Conservation (phyloP, 92 coral and sea anemone genomes). For the Epizoanthus rinbou region DNA sequence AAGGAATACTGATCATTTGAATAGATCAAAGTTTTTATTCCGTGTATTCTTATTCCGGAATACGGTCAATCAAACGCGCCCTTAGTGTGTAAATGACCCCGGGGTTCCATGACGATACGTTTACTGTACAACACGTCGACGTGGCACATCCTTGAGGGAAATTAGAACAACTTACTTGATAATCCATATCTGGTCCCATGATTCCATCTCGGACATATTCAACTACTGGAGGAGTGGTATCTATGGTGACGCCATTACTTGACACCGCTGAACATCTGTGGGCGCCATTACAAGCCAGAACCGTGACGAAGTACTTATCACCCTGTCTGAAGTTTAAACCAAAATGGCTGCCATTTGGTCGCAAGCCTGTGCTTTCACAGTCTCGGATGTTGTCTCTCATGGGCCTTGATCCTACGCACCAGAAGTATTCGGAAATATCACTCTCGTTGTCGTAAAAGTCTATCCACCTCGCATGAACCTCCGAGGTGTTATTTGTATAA, state of each 20-base stretch:
- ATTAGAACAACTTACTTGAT: slow-evolving; percentile 54
- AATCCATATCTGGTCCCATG: slow-evolving; percentile 90
- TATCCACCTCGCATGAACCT: slow-evolving; percentile 89
- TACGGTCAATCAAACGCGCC: too few relatives aligned
- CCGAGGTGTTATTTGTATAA: slow-evolving; percentile 85
- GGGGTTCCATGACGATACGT: too few relatives aligned
- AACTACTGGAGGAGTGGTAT: slow-evolving; percentile 79
- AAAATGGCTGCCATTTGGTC: slow-evolving; percentile 73
- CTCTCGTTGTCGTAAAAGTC: slow-evolving; percentile 95
- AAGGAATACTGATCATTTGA: too few relatives aligned
- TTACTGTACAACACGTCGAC: background rate
- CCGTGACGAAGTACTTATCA: slow-evolving; percentile 66
- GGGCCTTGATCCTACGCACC: slow-evolving; percentile 74
- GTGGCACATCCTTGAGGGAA: background rate
- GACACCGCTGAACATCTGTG: slow-evolving; percentile 74
- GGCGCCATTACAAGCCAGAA: slow-evolving; percentile 85
- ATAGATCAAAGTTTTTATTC: too few relatives aligned
- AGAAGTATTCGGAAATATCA: slow-evolving; percentile 83
- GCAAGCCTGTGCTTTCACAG: slow-evolving; percentile 82
- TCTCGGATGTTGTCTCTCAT: slow-evolving; percentile 75
- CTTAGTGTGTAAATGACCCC: too few relatives aligned
- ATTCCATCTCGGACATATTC: slow-evolving; percentile 83
- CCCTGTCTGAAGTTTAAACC: slow-evolving; percentile 66
- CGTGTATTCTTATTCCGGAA: too few relatives aligned
- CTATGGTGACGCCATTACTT: slow-evolving; percentile 81